These are phyloP conservation scores for Porites lobata DNA, from an alignment of 92 coral and sea anemone genomes.

Conservation along the genomic window DNA sequence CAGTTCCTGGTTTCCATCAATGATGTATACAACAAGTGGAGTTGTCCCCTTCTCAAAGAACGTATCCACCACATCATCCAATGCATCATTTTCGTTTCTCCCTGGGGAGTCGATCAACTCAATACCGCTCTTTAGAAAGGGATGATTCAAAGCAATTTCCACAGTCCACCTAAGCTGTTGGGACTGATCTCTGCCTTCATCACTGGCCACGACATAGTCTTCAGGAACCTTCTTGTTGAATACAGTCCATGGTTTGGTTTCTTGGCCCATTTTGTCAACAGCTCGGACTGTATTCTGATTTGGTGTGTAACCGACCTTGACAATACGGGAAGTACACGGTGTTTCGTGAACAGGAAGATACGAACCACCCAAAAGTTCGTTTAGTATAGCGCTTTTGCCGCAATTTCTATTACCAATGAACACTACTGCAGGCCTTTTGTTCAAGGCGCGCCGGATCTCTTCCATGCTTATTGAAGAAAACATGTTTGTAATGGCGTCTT, in stretches of 20 bases:
- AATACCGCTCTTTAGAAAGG: conserved; percentile 64
- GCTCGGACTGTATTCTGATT: conserved; percentile 29
- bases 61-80: conserved; percentile 61
- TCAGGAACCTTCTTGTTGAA: conserved; percentile 21
- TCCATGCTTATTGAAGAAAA: conserved; percentile 42
- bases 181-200: conserved; percentile 33
- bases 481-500: conserved; percentile 24
- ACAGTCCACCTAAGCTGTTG: conserved; percentile 34
- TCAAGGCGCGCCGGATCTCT: conserved; percentile 35
- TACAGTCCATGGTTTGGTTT: neutral
- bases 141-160: conserved; percentile 61
- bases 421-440: conserved; percentile 49
- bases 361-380: conserved; percentile 48
- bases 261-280: conserved; percentile 15
- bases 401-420: conserved; percentile 76
- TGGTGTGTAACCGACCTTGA: conserved; percentile 43
- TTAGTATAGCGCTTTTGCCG: conserved; percentile 70
- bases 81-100: conserved; percentile 60
- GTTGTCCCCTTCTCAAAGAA: conserved; percentile 62
- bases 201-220: conserved; percentile 35
- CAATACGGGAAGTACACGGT: conserved; percentile 75
- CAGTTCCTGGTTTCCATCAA: conserved; percentile 59
- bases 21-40: conserved; percentile 68
- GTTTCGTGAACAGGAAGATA: conserved; percentile 63
- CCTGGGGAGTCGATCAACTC: conserved; percentile 77